Percentiles rank a stretch among this genome's conserved stretches.
Evolutionary conservation across 2,113 vertebrate species (phyloP).

Genomic region (Eclectus roratus): DNA sequence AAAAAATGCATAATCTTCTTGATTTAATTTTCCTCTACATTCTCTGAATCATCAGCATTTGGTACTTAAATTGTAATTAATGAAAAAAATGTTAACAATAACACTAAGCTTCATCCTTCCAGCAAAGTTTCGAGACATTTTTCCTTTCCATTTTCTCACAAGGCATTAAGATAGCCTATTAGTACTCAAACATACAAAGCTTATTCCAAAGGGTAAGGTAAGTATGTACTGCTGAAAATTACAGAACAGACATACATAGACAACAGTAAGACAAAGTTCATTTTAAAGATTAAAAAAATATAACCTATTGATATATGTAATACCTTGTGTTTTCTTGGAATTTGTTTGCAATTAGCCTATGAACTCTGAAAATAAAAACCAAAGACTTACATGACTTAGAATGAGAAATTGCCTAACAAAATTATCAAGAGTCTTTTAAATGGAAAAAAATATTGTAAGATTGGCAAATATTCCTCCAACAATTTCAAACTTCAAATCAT

Average conservation of each 20-base stretch:
- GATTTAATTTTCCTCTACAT: not conserved
- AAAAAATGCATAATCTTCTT: not conserved
- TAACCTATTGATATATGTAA: not conserved
- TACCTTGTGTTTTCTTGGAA: not conserved
- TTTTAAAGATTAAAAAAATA: not conserved
- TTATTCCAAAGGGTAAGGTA: not conserved
- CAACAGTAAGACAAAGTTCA: not conserved
- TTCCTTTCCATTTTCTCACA: not conserved
- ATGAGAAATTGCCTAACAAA: not conserved
- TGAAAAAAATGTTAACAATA: not conserved
- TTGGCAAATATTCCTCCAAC: not conserved
- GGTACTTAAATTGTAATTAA: not conserved
- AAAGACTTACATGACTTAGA: not conserved
- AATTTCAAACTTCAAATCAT: not conserved
- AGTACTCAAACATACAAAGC: not conserved
- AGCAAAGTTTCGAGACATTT: not conserved
- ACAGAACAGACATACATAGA: not conserved
- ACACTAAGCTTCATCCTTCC: not conserved
- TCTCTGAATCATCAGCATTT: not conserved
- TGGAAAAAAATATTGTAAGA: not conserved
- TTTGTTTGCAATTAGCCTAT: not conserved
- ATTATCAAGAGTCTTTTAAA: not conserved
- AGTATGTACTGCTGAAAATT: not conserved
- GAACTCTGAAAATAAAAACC: not conserved
- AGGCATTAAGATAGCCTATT: not conserved